phyloP scores from a whole-genome alignment of 2,888 invertebrate genomes.

The Dromius quadrimaculatus region DNA sequence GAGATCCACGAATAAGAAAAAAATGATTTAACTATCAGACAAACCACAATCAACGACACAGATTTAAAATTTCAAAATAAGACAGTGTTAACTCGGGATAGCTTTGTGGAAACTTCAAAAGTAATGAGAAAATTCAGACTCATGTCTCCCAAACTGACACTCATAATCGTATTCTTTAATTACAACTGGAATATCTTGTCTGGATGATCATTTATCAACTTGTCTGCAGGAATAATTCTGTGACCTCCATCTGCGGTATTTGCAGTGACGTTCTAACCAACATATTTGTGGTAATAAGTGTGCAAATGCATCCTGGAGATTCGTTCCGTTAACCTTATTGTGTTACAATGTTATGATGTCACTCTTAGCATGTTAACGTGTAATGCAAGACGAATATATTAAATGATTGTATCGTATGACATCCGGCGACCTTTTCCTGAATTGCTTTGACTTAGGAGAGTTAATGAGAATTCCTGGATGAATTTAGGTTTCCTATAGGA shows the following conservation, averaged over 20 bases:
- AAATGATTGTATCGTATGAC: too few species aligned
- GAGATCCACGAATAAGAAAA: too few species aligned
- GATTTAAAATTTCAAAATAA: slow-evolving; percentile 27
- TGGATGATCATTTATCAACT: slow-evolving; percentile 18
- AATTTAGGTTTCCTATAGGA: too few species aligned
- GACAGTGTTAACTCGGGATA: slow-evolving; percentile 28
- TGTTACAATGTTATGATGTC: slow-evolving; percentile 31
- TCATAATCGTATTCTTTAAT: slow-evolving; percentile 36
- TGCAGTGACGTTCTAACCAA: slow-evolving; percentile 32
- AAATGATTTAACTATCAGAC: too few species aligned
- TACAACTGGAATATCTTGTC: slow-evolving; percentile 6
- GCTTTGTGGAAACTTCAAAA: slow-evolving; percentile 15
- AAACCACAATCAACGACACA: slow-evolving; percentile 13
- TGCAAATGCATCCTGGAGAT: slow-evolving; percentile 30
- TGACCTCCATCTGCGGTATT: not conserved
- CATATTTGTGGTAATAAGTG: slow-evolving; percentile 33
- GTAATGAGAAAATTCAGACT: slow-evolving; percentile 24
- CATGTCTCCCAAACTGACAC: slow-evolving; percentile 24
- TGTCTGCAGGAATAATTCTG: too few species aligned
- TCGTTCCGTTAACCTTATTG: slow-evolving; percentile 26
- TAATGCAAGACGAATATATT: too few species aligned
- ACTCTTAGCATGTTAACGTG: too few species aligned
- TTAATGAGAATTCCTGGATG: too few species aligned
- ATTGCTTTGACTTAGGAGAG: too few species aligned
- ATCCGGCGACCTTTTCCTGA: too few species aligned